Percentiles rank a stretch among this genome's conserved stretches.
These are phyloP conservation scores for Tenthredo amoena DNA, from an alignment of 2,888 invertebrate genomes.

Conservation along the genomic window DNA sequence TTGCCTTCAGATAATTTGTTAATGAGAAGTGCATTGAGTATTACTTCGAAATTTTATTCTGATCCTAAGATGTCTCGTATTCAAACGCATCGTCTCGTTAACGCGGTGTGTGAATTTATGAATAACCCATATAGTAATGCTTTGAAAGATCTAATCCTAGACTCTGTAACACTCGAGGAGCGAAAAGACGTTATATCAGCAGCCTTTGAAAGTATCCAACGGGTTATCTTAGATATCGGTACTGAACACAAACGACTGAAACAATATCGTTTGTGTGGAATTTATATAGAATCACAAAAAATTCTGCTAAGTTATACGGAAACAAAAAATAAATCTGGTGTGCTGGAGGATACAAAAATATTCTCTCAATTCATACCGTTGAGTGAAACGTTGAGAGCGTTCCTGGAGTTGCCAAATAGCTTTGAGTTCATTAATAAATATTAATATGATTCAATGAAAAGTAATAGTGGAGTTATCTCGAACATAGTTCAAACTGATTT, in stretches of 20 bases:
- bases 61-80: slow-evolving; percentile 19
- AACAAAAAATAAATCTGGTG: slow-evolving; percentile 23
- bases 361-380: slow-evolving; percentile 29
- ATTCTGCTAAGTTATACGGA: slow-evolving; percentile 16
- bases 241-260: slow-evolving; percentile 14
- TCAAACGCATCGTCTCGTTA: slow-evolving; percentile 19
- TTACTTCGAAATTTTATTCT: slow-evolving; percentile 10
- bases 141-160: not conserved
- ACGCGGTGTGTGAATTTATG: not conserved
- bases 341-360: slow-evolving; percentile 19
- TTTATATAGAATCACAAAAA: slow-evolving; percentile 9
- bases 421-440: slow-evolving; percentile 18
- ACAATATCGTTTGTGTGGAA: not conserved
- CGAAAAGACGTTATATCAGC: not conserved
- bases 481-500: slow-evolving; percentile 29
- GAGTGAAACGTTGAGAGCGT: not conserved
- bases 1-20: not conserved
- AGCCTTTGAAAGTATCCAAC: slow-evolving; percentile 10
- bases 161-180: not conserved
- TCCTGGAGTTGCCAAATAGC: not conserved
- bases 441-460: not conserved
- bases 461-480: not conserved
- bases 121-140: not conserved
- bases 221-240: not conserved
- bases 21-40: not conserved